Base-by-base conservation (phyloP, 2,888 invertebrate genomes). In the Labia minor region DNA sequence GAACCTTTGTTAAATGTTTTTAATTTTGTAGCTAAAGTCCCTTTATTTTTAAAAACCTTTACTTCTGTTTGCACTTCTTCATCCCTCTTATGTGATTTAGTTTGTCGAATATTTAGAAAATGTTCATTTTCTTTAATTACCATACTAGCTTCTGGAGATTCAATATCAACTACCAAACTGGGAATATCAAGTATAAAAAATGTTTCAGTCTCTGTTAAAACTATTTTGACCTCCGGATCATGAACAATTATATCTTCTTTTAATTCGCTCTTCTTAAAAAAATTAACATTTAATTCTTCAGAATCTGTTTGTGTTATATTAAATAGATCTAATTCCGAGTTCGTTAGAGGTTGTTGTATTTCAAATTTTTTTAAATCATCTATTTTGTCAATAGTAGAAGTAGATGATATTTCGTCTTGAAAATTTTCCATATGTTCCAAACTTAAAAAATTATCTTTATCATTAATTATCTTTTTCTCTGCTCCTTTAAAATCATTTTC, bases 31-130 rank as follows among this genome's bases (percentile, higher is more conserved):
- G 85, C 82, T 26, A 85, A 80, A 0, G 87, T 87, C 66, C 83
- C 82, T 14, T 88, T 80, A 0, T 85, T 81, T 75, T 90, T 90
- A 11, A 79, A 80, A 4, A 88, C 78, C 21, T 80, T 76, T 62
- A 78, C 79, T 33, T 80, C 77, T 0, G 90, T 90, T 77, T 91
- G 90, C 0, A 87, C 84, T 75, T 88, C 89, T 8, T 85, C 82
- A 18, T 81, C 77, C 0, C 85, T 78, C 63, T 67, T 11, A 20
- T 68, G 63, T 69, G 6, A 8, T 14, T 72, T 83, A 81, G 74
- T 87, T 84, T 62, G 85, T 49, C 49, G 3, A 3, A 49, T 16
- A 49, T 8, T 8, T 49, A 49, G 2, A 49, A 49, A 49, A 49
- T 49, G 49, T 49, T 49, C 49, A 49, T 49, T 49, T 49, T 49